Conservation (phyloP, 2,888 invertebrate species). For the Melinaea menophilus region DNA sequence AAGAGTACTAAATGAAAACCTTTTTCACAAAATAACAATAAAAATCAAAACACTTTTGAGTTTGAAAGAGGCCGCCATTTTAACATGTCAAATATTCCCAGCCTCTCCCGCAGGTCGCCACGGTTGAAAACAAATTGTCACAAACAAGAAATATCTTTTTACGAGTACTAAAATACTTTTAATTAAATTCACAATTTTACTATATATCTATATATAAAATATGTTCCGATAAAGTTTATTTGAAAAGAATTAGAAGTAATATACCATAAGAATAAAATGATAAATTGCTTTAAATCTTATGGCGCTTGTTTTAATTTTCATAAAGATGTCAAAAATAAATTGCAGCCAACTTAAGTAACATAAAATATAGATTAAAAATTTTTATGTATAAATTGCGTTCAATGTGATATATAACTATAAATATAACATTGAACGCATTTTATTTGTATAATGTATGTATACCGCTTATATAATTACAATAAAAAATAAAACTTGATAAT, state of each 20-base stretch:
- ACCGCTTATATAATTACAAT: too few species aligned
- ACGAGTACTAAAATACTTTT: slow-evolving; percentile 19
- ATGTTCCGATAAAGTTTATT: slow-evolving; percentile 22
- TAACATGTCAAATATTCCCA: slow-evolving; percentile 65
- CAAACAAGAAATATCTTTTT: slow-evolving; percentile 33
- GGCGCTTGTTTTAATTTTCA: slow-evolving; percentile 76
- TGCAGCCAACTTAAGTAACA: slow-evolving; percentile 45
- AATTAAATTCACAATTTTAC: slow-evolving; percentile 5
- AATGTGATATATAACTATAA: not conserved
- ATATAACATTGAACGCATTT: not conserved
- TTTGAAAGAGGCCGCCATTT: slow-evolving; percentile 78
- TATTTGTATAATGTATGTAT: too few species aligned
- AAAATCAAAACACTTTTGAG: slow-evolving; percentile 48
- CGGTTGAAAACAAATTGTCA: slow-evolving; percentile 72
- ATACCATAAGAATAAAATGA: slow-evolving; percentile 17
- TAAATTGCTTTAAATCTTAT: slow-evolving; percentile 47
- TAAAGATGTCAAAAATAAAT: slow-evolving; percentile 46
- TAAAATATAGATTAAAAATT: slow-evolving; percentile 3
- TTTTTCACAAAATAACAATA: slow-evolving; percentile 27
- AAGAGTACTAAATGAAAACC: slow-evolving; percentile 16
- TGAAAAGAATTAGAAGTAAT: slow-evolving; percentile 16
- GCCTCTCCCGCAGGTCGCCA: slow-evolving; percentile 60
- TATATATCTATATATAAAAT: slow-evolving; percentile 11
- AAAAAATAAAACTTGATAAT: too few species aligned
- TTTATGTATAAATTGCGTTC: not conserved